Conservation (phyloP, 2,113 vertebrate genomes). For the Anguilla rostrata region DNA sequence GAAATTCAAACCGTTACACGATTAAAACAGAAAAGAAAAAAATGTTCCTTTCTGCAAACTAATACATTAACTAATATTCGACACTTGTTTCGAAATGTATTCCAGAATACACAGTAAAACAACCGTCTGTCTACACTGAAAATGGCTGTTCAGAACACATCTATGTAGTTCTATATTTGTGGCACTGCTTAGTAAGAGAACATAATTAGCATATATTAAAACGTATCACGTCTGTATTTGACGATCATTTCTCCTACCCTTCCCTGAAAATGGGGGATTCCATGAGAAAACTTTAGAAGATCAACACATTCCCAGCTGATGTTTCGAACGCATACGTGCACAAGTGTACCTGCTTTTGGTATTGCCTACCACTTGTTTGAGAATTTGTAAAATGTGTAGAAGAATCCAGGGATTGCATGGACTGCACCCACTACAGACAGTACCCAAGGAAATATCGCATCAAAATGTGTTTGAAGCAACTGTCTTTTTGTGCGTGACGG, state of each 20-base stretch:
- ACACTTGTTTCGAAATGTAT: neutral
- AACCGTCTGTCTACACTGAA: neutral
- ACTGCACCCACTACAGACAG: neutral
- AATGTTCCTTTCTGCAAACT: neutral
- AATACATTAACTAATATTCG: neutral
- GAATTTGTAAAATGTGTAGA: neutral
- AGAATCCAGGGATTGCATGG: neutral
- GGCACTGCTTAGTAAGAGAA: neutral
- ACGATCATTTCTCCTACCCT: neutral
- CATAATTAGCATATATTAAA: constrained; percentile 5
- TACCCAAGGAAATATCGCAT: neutral
- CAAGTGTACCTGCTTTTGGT: neutral
- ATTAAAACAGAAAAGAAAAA: neutral
- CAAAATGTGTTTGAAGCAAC: neutral
- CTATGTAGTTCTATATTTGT: neutral
- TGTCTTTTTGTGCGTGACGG: neutral
- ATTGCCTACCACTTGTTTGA: constrained; percentile 3
- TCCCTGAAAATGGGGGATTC: neutral
- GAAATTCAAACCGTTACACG: neutral
- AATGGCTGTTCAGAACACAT: neutral
- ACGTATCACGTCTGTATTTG: constrained; percentile 4
- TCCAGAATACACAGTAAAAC: neutral
- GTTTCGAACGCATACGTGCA: neutral
- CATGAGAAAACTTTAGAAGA: neutral
- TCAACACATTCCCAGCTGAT: neutral